Conservation (phyloP, 2,888 invertebrate species). For the Endotricha flammealis region DNA sequence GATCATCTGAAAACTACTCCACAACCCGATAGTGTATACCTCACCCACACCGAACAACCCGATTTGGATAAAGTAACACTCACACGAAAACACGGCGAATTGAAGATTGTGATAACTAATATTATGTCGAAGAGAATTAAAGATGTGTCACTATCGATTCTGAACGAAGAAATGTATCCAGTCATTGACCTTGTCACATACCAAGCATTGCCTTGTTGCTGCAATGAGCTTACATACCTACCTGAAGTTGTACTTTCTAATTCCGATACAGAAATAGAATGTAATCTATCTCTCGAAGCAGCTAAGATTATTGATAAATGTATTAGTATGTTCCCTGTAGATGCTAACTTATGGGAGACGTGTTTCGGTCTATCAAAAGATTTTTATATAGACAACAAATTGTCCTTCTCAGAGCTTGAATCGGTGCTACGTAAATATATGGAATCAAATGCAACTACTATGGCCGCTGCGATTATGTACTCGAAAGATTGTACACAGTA, state of each 20-base stretch:
- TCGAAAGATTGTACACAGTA: conserved; percentile 66
- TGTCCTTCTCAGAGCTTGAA: conserved; percentile 72
- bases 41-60: conserved; percentile 39
- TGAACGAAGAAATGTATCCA: conserved; percentile 58
- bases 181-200: conserved; percentile 38
- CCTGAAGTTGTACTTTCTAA: conserved; percentile 24
- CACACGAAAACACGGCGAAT: conserved; percentile 39
- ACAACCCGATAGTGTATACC: conserved; percentile 35
- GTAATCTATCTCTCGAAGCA: conserved; percentile 45
- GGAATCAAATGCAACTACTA: conserved; percentile 61
- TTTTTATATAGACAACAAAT: conserved; percentile 56
- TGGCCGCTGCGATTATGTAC: conserved; percentile 70
- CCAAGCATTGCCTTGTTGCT: conserved; percentile 53
- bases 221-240: conserved; percentile 52
- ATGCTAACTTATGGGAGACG: conserved; percentile 56
- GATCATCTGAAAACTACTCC: conserved; percentile 42
- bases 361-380: conserved; percentile 61
- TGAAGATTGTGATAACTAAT: conserved; percentile 49
- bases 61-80: conserved; percentile 21
- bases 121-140: conserved; percentile 62
- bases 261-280: conserved; percentile 22
- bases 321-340: conserved; percentile 57
- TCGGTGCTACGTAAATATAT: conserved; percentile 75
- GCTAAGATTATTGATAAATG: conserved; percentile 60
- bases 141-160: conserved; percentile 54